These are phyloP conservation scores for Calvadosia cruxmelitensis DNA, from an alignment of 30 jellyfish, hydroid and myxozoan genomes.

Conservation along the genomic window DNA sequence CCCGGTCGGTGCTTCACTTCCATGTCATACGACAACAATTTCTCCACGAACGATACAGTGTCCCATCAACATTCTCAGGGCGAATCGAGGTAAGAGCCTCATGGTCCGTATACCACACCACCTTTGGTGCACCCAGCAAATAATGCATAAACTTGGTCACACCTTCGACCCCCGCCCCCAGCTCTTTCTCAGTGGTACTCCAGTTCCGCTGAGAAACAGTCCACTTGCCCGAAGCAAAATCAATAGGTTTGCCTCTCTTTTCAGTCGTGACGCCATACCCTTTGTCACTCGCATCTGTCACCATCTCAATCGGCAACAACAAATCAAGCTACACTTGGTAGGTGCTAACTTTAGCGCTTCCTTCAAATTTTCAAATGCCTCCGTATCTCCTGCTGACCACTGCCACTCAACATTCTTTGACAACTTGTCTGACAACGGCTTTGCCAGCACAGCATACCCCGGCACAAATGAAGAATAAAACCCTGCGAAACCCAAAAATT, in stretches of 20 bases:
- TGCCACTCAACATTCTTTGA: not conserved
- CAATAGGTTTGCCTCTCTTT: not conserved
- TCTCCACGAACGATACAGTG: not conserved
- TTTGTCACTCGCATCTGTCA: not conserved
- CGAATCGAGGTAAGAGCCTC: not conserved
- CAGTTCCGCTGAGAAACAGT: not conserved
- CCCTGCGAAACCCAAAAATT: not conserved
- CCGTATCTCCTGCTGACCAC: not conserved
- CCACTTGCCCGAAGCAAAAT: not conserved
- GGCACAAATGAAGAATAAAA: not conserved
- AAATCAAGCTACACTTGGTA: not conserved
- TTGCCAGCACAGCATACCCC: not conserved
- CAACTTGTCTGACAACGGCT: not conserved
- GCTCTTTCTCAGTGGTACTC: not conserved
- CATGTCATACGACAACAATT: too few relatives aligned
- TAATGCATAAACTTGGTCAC: too few relatives aligned
- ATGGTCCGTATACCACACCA: too few relatives aligned
- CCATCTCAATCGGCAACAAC: not conserved
- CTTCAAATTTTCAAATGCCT: not conserved
- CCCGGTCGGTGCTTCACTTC: too few relatives aligned
- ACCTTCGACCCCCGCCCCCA: not conserved
- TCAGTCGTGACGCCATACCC: not conserved
- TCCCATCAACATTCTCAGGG: not conserved
- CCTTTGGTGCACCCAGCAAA: too few relatives aligned
- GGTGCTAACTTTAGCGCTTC: not conserved